Percentiles rank a stretch among this genome's conserved stretches.
Evolutionary conservation across 2,888 invertebrate species (phyloP).

Genomic region (Drosophila limbata): DNA sequence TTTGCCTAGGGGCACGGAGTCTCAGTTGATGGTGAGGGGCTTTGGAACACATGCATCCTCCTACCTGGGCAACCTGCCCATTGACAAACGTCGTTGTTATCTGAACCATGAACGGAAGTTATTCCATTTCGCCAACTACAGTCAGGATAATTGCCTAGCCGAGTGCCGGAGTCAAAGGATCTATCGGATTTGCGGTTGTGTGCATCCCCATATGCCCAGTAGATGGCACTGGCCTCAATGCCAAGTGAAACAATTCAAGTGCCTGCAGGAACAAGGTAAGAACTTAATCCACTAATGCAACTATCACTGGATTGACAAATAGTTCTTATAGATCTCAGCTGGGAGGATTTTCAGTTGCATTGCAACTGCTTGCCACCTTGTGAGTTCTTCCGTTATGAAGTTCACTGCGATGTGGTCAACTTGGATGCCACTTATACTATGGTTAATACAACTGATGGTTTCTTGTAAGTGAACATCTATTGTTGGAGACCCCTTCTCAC

Average conservation of each 20-base stretch:
- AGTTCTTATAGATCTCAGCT: conserved; percentile 41
- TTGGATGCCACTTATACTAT: conserved; percentile 8
- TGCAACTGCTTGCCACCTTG: conserved; percentile 86
- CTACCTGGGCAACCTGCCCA: conserved; percentile 85
- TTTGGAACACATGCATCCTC: conserved; percentile 87
- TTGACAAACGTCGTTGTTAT: conserved; percentile 87
- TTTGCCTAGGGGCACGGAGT: conserved; percentile 86
- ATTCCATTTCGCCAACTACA: conserved; percentile 86
- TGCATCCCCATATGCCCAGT: conserved; percentile 87
- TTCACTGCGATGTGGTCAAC: conserved; percentile 49
- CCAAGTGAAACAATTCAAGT: conserved; percentile 61
- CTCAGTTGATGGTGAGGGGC: conserved; percentile 87
- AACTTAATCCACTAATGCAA: background rate
- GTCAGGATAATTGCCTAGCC: conserved; percentile 88
- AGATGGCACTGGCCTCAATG: conserved; percentile 69
- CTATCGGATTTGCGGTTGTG: conserved; percentile 87
- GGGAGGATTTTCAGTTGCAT: conserved; percentile 32
- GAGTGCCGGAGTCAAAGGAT: conserved; percentile 86
- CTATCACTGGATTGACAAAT: background rate
- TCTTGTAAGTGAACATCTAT: conserved; percentile 77
- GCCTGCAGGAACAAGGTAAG: conserved; percentile 65
- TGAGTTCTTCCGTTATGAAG: conserved; percentile 87
- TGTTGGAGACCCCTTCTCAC: background rate
- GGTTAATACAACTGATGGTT: conserved; percentile 7
- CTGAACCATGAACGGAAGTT: conserved; percentile 86